Evolutionary conservation across 2,113 vertebrate genomes (phyloP).

Genomic region (Azemiops feae): DNA sequence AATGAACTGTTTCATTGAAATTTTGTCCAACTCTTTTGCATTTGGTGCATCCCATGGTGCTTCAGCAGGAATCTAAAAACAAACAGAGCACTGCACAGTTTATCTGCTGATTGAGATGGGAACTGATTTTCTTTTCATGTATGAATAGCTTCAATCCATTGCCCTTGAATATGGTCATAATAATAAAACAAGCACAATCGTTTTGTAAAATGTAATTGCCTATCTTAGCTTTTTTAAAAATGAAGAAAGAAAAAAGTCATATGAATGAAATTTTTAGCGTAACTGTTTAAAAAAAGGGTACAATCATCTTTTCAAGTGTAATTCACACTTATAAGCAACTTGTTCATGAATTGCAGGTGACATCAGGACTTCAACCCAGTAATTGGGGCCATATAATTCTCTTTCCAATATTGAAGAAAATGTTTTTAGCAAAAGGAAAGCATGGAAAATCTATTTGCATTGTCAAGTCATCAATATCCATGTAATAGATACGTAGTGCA

Average conservation of each 20-base stretch:
- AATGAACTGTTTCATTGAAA: constrained; percentile 78
- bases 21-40: constrained; percentile 79
- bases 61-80: constrained; percentile 74
- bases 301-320: not conserved
- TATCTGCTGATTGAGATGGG: not conserved
- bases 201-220: not conserved
- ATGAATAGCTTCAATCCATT: not conserved
- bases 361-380: not conserved
- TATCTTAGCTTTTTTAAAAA: not conserved
- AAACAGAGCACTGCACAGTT: constrained; percentile 1
- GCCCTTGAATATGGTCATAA: not conserved
- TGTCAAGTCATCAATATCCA: too few species aligned
- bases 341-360: not conserved
- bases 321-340: not conserved
- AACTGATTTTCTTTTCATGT: not conserved
- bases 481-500: too few species aligned
- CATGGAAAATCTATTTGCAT: too few species aligned
- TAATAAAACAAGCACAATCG: not conserved
- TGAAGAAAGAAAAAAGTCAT: not conserved
- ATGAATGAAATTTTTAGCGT: not conserved
- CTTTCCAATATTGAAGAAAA: too few species aligned
- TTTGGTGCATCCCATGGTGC: constrained; percentile 75
- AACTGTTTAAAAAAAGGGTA: not conserved
- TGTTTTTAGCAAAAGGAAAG: too few species aligned
- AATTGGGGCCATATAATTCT: not conserved